Conservation (phyloP, 1,140 invertebrate species). For the Leptopilina clavipes region DNA sequence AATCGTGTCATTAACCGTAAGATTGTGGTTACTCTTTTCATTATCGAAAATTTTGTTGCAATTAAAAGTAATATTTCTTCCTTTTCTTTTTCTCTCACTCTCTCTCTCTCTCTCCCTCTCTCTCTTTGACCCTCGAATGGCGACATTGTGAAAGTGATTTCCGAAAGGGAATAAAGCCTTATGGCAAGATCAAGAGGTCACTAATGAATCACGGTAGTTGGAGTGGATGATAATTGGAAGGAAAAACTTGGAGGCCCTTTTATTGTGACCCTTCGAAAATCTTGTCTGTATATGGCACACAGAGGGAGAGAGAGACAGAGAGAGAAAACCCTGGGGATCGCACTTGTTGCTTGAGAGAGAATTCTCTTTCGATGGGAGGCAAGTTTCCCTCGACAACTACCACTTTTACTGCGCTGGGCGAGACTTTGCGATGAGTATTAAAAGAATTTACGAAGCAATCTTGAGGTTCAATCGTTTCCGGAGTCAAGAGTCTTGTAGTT, state of each 20-base stretch:
- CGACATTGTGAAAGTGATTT: neutral
- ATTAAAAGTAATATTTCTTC: no score
- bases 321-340: constrained; percentile 53
- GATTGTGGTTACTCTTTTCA: no score
- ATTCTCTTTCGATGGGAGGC: constrained; percentile 46
- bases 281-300: neutral
- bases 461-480: constrained; percentile 35
- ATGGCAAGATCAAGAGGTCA: neutral
- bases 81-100: neutral
- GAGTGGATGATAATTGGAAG: constrained; percentile 1
- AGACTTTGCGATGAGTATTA: constrained; percentile 52
- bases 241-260: constrained; percentile 52
- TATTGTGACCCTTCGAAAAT: constrained; percentile 7
- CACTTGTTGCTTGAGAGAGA: constrained; percentile 63
- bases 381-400: constrained; percentile 52
- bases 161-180: neutral
- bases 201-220: constrained; percentile 10
- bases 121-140: neutral
- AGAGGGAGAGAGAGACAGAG: no score
- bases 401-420: constrained; percentile 54
- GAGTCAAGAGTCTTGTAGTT: neutral
- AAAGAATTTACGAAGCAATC: constrained; percentile 67
- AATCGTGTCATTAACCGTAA: no score
- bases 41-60: neutral
- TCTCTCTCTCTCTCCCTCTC: constrained; percentile 48